Base-by-base conservation (phyloP, 2,797 vertebrate genomes). In the Trachops cirrhosus region DNA sequence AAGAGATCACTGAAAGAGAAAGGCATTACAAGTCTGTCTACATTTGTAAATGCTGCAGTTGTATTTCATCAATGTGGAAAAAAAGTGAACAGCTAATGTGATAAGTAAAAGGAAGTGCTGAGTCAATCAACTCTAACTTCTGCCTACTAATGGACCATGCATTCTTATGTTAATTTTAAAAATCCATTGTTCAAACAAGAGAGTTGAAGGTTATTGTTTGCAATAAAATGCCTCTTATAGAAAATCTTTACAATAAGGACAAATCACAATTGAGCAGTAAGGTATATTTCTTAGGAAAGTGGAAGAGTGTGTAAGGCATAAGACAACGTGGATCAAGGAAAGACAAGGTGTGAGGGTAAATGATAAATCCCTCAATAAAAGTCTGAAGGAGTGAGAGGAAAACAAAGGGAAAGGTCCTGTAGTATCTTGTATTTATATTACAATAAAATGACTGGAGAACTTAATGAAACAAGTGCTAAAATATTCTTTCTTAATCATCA, bases 401-500 rank as follows among this genome's bases (percentile, higher is more conserved):
- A 71, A 16, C 16, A 54, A 5, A 5, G 19, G 37, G 16, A 88
- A 44, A 80, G 2, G 7, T 18, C 3, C 41, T 68, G 9, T 2
- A 52, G 3, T 37, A 5, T 41, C 48, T 24, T 39, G 9, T 54
- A 4, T 32, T 73, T 54, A 18, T 52, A 68, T 86, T 2, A 82
- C 10, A 83, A 87, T 80, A 71, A 50, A 93, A 54, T 46, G 2
- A 80, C 82, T 39, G 62, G 7, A 62, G 93, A 8, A 37, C 16
- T 54, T 70, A 89, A 93, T 32, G 24, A 95, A 92, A 62, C 50
- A 75, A 67, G 2, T 64, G 29, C 11, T 68, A 26, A 91, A 50
- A 0, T 86, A 10, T 59, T 18, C 34, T 52, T 71, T 78, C 22
- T 82, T 57, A 39, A n/a, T 93, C 24, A 94, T 79, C 64, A 57